A percentile compares a stretch with the other conserved stretches of the same genome.
Conservation (phyloP, 2,113 vertebrate genomes). For the Pycnonotus jocosus region DNA sequence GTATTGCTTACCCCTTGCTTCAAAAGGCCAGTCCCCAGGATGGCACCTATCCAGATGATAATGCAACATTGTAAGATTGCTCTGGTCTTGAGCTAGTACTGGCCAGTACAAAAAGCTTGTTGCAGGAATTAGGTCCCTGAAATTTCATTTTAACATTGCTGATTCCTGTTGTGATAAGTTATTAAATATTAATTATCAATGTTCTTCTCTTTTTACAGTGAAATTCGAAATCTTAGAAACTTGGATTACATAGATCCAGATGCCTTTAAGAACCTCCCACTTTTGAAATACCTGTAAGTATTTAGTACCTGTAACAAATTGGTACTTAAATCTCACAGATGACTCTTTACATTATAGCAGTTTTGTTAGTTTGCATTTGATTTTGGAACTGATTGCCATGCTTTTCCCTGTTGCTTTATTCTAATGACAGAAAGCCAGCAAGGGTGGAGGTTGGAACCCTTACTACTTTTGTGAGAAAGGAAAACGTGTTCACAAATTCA, state of each 20-base stretch:
- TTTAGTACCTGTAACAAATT: slow-evolving; percentile 62
- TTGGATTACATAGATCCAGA: slow-evolving; percentile 81
- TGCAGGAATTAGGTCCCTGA: neutral
- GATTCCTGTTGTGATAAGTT: neutral
- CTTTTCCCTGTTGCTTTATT: neutral
- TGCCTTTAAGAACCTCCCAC: slow-evolving; percentile 86
- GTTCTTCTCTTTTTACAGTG: slow-evolving; percentile 73
- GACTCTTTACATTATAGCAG: neutral
- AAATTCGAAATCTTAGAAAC: slow-evolving; percentile 88
- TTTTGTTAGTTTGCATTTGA: neutral
- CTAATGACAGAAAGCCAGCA: neutral
- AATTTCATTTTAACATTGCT: neutral
- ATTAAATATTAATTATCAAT: neutral
- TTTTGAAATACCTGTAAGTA: slow-evolving; percentile 93
- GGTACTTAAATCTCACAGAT: neutral
- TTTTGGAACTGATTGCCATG: neutral
- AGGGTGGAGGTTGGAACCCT: neutral
- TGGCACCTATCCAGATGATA: neutral
- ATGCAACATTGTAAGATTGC: neutral
- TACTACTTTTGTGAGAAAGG: neutral
- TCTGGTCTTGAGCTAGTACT: neutral
- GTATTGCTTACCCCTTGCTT: neutral
- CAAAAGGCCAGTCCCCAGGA: neutral
- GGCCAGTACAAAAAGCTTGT: neutral
- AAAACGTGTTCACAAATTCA: neutral